Base-by-base conservation (phyloP, 92 coral and sea anemone species). In the Epizoanthus stellaris region DNA sequence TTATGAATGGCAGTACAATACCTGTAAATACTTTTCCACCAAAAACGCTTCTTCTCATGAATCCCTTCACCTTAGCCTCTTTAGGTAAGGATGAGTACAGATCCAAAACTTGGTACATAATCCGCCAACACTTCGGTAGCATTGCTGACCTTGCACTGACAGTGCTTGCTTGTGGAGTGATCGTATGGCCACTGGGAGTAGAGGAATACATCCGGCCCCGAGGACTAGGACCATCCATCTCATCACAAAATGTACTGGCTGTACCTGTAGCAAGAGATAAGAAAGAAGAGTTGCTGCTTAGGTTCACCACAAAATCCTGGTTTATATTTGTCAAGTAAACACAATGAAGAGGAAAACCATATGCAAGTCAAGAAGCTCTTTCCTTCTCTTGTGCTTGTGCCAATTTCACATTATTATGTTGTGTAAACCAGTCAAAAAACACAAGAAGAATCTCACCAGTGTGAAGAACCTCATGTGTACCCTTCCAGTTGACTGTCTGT, bases 11-110 rank as follows among this genome's bases (percentile, higher is more conserved):
- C 13, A 20, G 6, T 52, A 23, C 60, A 47, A 57, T 79, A 79
- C 83, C 83, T 79, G 83, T 23, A 43, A 9, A 39, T 77, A 40
- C 57, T 6, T 69, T 21, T 15, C 56, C 61, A 47, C 89, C 85
- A 67, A 89, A 68, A 3, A 85, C 66, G 53, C 81, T 76, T 17
- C 95, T 82, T 25, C 84, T 82, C 81, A 84, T 68, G 88, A 76
- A 87, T 11, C 93, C 93, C 81, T 94, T 94, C 45, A 70, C 83
- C 61, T 92, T 92, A 11, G 94, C 92, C 77, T 94, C 98, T 52
- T 93, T 89, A 20, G 99, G 99, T 23, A 97, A 72, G 5, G 99
- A 93, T 19, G 99, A 97, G 63, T 97, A 97, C 73, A 97, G 90
- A 86, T 97, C 95, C 61, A 95, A 80, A 43, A 97, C 94, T 70